Conservation (phyloP, 2,797 vertebrate genomes). For the Rhyacichthys aspro region DNA sequence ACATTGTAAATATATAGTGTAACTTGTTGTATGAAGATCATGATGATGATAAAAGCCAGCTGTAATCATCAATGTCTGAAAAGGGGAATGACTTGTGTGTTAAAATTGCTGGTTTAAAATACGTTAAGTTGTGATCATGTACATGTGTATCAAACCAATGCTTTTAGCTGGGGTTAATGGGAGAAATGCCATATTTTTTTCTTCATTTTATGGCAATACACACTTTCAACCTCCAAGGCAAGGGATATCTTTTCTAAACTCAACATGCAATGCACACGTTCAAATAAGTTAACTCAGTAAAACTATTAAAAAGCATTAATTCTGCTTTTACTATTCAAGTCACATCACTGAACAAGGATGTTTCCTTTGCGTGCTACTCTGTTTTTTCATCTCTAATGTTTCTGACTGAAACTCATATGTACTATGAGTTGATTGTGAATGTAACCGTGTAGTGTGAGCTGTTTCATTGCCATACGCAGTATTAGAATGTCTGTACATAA, state of each 20-base stretch:
- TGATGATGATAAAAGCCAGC: conserved; percentile 44
- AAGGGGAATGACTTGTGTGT: conserved; percentile 33
- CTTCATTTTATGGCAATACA: conserved; percentile 73
- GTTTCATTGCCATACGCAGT: conserved; percentile 84
- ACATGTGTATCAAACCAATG: conserved; percentile 57
- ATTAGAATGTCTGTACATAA: conserved; percentile 89
- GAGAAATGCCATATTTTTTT: conserved; percentile 71
- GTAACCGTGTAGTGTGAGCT: conserved; percentile 81
- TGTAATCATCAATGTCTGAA: conserved; percentile 31
- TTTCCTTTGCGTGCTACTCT: conserved; percentile 65
- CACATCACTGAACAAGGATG: conserved; percentile 54
- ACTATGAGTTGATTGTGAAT: conserved; percentile 81
- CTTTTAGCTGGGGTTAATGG: conserved; percentile 63
- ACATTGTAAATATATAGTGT: conserved; percentile 76
- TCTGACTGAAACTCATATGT: conserved; percentile 71
- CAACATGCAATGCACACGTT: conserved; percentile 52
- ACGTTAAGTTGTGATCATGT: conserved; percentile 48
- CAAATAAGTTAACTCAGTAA: conserved; percentile 52
- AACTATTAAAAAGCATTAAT: conserved; percentile 59
- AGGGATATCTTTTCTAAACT: conserved; percentile 64
- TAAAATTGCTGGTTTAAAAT: conserved; percentile 46
- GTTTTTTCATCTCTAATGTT: conserved; percentile 70
- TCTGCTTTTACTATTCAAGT: conserved; percentile 71
- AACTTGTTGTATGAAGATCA: conserved; percentile 47
- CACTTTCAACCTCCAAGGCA: conserved; percentile 53